Evolutionary conservation across 1,140 invertebrate genomes (phyloP), one percentile per base, ranked within the genome.

Genomic region (Diorhabda sublineata): DNA sequence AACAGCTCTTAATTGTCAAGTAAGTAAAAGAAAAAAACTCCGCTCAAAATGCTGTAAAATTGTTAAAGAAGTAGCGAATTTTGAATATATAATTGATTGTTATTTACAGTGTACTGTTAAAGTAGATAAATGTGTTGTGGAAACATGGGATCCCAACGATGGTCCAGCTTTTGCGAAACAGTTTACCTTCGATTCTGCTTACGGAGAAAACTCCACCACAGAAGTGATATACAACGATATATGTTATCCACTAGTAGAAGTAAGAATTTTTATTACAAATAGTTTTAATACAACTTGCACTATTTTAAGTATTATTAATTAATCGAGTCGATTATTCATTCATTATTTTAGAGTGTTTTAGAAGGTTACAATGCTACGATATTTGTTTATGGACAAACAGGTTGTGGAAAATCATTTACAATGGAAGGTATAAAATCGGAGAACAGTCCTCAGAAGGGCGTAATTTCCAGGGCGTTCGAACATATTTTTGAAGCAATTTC

Each of bases 401-500:
- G 93, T 2, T 94, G 92, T 76, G 91, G 93, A 0, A 92, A 92
- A 76, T 90, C 89, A 9, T 91, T 90, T 73, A 93, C 92, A 6
- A 95, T 94, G 92, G 90, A 92, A 75, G 95, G 89, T 75, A 76
- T 85, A 86, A 70, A 76, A 79, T 11, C 81, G 83, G 68, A 86
- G 84, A 60, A 74, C 9, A 65, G 81, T 2, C 81, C 78, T 4
- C 86, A 83, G 75, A 83, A 87, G 75, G 93, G 93, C 26, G 90
- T 95, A 68, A 95, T 97, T 76, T 94, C 94, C 6, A 85, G 92
- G 67, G 88, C 92, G 3, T 91, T 97, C 81, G 94, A 96, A 77
- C 95, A 97, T 75, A 88, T 97, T 59, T 98, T 97, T 83, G 94
- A 97, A 80, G 92, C 93, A 0, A 96, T 95, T 45, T 88, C 92